phyloP scores from a whole-genome alignment of 2,888 invertebrate genomes.

The Dastarcus helophoroides region DNA sequence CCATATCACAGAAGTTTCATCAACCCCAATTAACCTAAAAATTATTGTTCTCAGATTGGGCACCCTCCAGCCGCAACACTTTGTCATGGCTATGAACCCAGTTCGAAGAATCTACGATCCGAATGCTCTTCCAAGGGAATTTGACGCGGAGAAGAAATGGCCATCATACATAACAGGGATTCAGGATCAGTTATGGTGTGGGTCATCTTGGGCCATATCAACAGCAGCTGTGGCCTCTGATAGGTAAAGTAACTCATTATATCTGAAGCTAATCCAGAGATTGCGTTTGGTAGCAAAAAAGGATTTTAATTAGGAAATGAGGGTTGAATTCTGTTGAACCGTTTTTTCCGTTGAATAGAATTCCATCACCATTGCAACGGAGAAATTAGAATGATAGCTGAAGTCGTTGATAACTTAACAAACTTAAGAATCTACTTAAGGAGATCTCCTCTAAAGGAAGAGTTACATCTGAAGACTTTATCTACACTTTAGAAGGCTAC shows the following conservation, averaged over 20 bases:
- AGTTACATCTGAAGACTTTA: no score
- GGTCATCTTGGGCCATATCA: slow-evolving; percentile 88
- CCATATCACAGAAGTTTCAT: no score
- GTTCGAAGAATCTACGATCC: slow-evolving; percentile 48
- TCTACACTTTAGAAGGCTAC: no score
- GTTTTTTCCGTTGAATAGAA: background rate
- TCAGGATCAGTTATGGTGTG: slow-evolving; percentile 67
- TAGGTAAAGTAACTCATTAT: slow-evolving; percentile 38
- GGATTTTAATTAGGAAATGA: no score
- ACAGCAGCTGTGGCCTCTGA: slow-evolving; percentile 72
- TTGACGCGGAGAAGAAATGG: slow-evolving; percentile 73
- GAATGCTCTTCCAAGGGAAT: slow-evolving; percentile 50
- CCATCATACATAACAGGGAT: slow-evolving; percentile 56
- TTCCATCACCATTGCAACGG: background rate
- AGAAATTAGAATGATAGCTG: no score
- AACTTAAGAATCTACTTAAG: no score
- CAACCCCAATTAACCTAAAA: no score
- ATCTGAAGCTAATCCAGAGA: no score
- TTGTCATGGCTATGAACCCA: slow-evolving; percentile 47
- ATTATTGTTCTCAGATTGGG: slow-evolving; percentile 38
- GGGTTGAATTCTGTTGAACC: background rate
- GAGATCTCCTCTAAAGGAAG: no score
- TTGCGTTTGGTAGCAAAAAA: no score
- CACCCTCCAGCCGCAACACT: slow-evolving; percentile 41
- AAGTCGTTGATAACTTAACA: no score